Percentiles rank a stretch among this genome's conserved stretches.
Conservation (phyloP, 2,888 invertebrate genomes). For the Frankliniella intonsa region DNA sequence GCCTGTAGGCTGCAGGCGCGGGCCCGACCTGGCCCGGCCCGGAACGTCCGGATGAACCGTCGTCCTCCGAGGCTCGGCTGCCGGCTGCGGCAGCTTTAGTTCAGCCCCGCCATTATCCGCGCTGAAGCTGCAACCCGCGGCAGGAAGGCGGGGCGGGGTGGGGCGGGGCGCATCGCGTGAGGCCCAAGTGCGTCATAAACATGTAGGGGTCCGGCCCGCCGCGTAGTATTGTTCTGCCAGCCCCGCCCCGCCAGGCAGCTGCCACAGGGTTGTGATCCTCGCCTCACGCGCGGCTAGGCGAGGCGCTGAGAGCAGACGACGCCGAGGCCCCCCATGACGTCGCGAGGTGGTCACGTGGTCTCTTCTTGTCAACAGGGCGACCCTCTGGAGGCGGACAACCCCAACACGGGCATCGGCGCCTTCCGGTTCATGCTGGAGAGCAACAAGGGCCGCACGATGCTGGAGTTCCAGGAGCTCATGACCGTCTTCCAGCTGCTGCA, state of each 20-base stretch:
- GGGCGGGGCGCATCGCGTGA: too few relatives aligned
- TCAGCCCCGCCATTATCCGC: background rate
- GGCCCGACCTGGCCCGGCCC: too few relatives aligned
- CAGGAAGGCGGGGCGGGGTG: background rate
- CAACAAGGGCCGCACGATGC: slow-evolving; percentile 75
- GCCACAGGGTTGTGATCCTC: background rate
- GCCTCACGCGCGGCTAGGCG: background rate
- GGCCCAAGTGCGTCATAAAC: background rate
- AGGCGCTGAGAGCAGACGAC: too few relatives aligned
- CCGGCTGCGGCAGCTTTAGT: background rate
- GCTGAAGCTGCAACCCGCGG: background rate
- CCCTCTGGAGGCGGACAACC: slow-evolving; percentile 49
- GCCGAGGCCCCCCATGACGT: background rate
- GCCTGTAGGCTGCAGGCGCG: background rate
- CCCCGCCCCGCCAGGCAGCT: background rate
- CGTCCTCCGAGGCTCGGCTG: too few relatives aligned
- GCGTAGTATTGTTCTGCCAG: background rate
- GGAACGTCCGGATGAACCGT: too few relatives aligned
- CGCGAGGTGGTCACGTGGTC: background rate
- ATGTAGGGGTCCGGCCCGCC: too few relatives aligned
- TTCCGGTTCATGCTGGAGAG: slow-evolving; percentile 63
- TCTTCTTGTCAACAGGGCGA: slow-evolving; percentile 41
- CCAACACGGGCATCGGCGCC: slow-evolving; percentile 73
- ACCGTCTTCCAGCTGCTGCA: slow-evolving; percentile 94
- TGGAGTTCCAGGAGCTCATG: slow-evolving; percentile 95